Percentiles rank a stretch among this genome's conserved stretches.
Conservation (phyloP, 2,797 vertebrate genomes). For the Cynopterus sphinx region DNA sequence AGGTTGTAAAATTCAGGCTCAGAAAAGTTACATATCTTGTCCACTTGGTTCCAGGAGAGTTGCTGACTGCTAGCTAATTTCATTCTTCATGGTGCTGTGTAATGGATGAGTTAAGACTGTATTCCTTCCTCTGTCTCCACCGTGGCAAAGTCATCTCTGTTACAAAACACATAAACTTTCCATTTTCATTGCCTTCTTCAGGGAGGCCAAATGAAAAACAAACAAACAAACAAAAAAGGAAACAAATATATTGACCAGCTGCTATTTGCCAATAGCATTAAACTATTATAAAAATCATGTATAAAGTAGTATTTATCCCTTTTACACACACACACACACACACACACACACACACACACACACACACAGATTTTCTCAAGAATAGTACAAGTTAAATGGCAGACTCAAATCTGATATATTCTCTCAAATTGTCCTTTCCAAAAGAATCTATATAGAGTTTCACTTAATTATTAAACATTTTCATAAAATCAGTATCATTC, state of each 20-base stretch:
- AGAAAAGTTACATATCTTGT: not conserved
- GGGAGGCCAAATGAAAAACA: not conserved
- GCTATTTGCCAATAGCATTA: not conserved
- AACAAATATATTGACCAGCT: not conserved
- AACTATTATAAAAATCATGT: not conserved
- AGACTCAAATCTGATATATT: not conserved
- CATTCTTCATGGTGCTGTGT: not conserved
- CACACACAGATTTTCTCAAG: not conserved
- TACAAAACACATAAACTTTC: not conserved
- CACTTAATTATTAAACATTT: not conserved
- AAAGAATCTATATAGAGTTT: not conserved
- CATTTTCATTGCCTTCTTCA: no score
- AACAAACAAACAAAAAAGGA: not conserved
- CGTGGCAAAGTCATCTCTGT: not conserved
- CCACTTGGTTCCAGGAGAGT: not conserved
- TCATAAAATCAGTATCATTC: not conserved
- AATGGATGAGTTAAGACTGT: accelerated
- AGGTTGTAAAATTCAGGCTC: not conserved
- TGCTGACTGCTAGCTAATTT: no score
- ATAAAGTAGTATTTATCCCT: not conserved
- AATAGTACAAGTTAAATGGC: not conserved
- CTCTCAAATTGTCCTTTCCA: not conserved
- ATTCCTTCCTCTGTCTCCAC: no score
- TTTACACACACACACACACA: not conserved
- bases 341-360: no score